These are phyloP conservation scores for Asobara japonica DNA, from an alignment of 1,140 invertebrate species.

Conservation along the genomic window DNA sequence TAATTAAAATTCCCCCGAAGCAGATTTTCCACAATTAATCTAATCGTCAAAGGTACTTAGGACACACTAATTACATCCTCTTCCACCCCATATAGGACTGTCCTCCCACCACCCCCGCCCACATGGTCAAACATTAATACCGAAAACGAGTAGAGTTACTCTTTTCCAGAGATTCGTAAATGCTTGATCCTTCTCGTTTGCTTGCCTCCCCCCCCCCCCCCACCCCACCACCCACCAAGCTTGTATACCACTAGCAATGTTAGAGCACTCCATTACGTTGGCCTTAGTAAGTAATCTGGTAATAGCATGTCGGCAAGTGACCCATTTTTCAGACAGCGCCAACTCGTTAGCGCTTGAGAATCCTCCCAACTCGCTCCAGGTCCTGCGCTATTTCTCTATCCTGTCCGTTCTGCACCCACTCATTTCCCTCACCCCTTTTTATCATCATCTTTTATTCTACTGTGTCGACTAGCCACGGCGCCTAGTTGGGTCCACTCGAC, in stretches of 20 bases:
- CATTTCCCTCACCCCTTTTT: background rate
- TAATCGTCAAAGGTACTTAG: too few relatives aligned
- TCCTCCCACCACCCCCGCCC: background rate
- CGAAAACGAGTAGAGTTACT: background rate
- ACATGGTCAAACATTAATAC: background rate
- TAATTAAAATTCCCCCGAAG: too few relatives aligned
- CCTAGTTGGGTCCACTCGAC: background rate
- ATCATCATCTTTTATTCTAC: conserved; percentile 3
- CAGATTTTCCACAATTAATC: too few relatives aligned
- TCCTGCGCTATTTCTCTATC: conserved; percentile 5
- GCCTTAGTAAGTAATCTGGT: conserved; percentile 33
- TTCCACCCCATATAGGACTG: too few relatives aligned
- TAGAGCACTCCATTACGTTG: conserved; percentile 23
- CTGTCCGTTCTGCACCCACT: background rate
- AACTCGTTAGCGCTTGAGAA: conserved; percentile 28
- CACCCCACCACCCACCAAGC: too few relatives aligned
- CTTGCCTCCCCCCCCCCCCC: background rate
- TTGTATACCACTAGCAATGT: conserved; percentile 9
- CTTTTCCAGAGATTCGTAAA: background rate
- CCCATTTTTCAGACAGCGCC: conserved; percentile 33
- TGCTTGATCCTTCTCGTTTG: background rate
- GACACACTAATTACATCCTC: too few relatives aligned
- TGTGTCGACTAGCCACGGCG: background rate
- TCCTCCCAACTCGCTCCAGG: conserved; percentile 10
- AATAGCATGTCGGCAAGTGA: conserved; percentile 35